These are phyloP conservation scores for Bothrops jararaca DNA, from an alignment of 2,113 vertebrate species.

Conservation along the genomic window DNA sequence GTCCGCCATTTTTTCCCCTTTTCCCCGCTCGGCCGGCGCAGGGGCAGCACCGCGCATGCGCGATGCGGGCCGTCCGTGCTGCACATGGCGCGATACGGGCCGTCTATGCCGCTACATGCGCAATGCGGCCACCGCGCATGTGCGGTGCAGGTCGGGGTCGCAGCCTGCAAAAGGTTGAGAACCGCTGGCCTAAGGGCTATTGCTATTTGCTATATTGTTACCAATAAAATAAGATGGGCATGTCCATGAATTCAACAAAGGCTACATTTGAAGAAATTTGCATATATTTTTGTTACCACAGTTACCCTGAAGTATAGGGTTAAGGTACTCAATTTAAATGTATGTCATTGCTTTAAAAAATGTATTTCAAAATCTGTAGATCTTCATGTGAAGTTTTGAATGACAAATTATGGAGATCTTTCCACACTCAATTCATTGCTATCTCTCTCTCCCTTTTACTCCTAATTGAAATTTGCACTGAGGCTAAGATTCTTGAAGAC, in stretches of 20 bases:
- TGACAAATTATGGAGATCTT: neutral
- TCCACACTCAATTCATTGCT: neutral
- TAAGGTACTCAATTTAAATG: neutral
- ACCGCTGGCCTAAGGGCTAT: no score
- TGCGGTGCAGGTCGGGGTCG: no score
- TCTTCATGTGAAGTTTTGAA: no score
- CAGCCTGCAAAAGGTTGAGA: no score
- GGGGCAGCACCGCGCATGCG: no score
- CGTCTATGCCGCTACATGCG: no score
- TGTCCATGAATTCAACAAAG: neutral
- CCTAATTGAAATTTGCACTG: neutral
- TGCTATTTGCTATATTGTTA: neutral
- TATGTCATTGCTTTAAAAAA: neutral
- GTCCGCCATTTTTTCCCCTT: no score
- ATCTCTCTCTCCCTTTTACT: neutral
- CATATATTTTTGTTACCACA: neutral
- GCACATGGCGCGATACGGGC: no score
- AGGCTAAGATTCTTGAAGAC: neutral
- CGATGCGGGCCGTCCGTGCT: no score
- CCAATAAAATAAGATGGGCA: neutral
- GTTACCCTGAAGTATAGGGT: neutral
- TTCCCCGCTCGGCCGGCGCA: no score
- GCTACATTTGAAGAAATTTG: neutral
- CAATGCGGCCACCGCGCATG: no score
- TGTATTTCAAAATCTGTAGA: no score